Evolutionary conservation across 2,797 vertebrate species (phyloP), one percentile per base, ranked within the genome.

Genomic region (Buceros bicornis): DNA sequence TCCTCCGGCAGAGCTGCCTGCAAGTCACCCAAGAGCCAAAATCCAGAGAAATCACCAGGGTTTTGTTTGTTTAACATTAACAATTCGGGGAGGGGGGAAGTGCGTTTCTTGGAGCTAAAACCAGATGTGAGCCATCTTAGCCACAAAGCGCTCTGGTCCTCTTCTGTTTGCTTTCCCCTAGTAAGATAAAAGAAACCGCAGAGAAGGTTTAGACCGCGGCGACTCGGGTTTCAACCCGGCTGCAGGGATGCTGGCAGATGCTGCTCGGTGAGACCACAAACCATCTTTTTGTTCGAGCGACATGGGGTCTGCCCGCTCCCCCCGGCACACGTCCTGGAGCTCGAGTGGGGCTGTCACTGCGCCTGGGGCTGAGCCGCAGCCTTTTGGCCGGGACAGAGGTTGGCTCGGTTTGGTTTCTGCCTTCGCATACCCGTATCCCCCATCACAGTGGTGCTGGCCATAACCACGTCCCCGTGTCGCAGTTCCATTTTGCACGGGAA

Each of bases 291-390:
- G n/a, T 45, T 82, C 28, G 9, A 8, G 1, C 1, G 60, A 26
- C 16, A 17, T 0, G 0, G 45, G n/a, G 78, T 56, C 64, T 0
- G 0, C 82, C 0, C 0, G 3, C 16, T 58, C 73, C 60, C 43
- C 40, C 0, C 0, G 2, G 65, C 77, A 8, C 40, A 4, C 0
- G 5, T 15, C 47, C 7, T 29, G 53, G 6, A 4, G 16, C 3
- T 17, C 2, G 70, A 42, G 66, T 10, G 47, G 45, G n/a, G 72
- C 28, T 47, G 64, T 22, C 6, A 6, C 71, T 7, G 4, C 24
- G 56, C 58, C 78, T 15, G 4, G 20, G 84, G 24, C 28, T 15
- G 57, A 87, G 58, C 37, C 82, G 42, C 42, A 8, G 33, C 80
- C 69, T 72, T 21, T 82, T 71, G 48, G 51, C 3, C 1, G 0